phyloP scores from a whole-genome alignment of 2,888 invertebrate species.

The Tenthredo amoena region DNA sequence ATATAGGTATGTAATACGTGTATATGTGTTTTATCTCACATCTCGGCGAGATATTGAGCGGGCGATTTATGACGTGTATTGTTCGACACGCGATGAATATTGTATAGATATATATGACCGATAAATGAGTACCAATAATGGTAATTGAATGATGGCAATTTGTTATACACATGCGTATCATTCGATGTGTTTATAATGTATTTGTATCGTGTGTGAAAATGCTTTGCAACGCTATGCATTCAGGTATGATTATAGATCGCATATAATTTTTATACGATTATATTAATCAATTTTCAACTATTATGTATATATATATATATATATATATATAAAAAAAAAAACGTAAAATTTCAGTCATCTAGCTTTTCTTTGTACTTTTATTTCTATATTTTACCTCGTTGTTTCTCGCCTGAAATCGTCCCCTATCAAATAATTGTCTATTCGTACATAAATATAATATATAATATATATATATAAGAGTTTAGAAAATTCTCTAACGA shows the following conservation, averaged over 20 bases:
- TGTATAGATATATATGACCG: no score
- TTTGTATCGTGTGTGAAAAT: constrained; percentile 25
- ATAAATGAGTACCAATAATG: background rate
- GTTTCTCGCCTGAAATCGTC: background rate
- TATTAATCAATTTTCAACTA: background rate
- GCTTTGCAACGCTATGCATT: constrained; percentile 22
- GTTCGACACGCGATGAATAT: no score
- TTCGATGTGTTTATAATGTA: background rate
- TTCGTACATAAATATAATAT: background rate
- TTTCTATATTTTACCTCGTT: background rate
- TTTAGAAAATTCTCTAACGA: constrained; percentile 16
- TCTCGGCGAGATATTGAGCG: background rate
- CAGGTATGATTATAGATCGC: background rate
- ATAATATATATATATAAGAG: background rate
- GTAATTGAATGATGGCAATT: background rate
- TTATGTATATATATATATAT: background rate
- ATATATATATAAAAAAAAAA: background rate
- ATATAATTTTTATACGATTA: background rate
- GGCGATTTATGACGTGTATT: background rate
- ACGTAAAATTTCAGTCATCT: background rate
- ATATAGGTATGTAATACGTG: no score
- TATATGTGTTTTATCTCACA: background rate
- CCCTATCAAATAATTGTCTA: background rate
- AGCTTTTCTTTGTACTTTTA: background rate
- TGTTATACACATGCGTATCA: background rate